phyloP scores from a whole-genome alignment of 2,888 invertebrate genomes.

The Caradrina clavipalpis region DNA sequence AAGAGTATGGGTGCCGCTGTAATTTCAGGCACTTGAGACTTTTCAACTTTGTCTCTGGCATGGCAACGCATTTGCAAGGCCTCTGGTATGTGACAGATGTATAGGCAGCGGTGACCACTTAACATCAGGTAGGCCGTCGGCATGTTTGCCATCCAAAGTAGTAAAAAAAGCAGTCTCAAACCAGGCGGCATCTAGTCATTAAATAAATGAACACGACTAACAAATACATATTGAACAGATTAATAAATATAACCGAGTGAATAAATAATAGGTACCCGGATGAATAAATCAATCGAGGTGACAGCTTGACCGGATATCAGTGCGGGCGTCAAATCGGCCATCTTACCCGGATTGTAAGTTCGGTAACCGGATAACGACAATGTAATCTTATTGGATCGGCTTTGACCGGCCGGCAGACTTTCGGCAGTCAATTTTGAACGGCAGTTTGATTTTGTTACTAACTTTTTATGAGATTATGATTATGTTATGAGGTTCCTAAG shows the following conservation, averaged over 20 bases:
- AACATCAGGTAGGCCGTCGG: no score
- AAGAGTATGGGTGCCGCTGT: no score
- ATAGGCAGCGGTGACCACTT: no score
- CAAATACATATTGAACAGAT: neutral
- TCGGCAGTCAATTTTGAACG: neutral
- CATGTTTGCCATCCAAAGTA: no score
- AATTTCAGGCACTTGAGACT: no score
- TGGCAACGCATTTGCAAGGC: no score
- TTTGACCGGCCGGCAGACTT: conserved; percentile 19
- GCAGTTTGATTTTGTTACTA: conserved; percentile 9
- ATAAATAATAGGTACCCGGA: neutral
- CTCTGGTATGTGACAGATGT: no score
- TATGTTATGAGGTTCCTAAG: neutral
- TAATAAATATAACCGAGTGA: conserved; percentile 20
- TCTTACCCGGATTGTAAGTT: conserved; percentile 48
- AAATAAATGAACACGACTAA: neutral
- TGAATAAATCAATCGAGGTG: conserved; percentile 50
- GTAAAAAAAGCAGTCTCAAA: no score
- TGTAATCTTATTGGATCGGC: conserved; percentile 51
- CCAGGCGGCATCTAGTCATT: neutral
- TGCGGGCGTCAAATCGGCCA: conserved; percentile 44
- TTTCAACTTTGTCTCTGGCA: no score
- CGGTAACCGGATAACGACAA: conserved; percentile 55
- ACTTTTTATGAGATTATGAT: conserved; percentile 8
- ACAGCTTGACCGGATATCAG: conserved; percentile 41